Base-by-base conservation (phyloP, 2,797 vertebrate genomes). In the Sebastes taczanowskii region DNA sequence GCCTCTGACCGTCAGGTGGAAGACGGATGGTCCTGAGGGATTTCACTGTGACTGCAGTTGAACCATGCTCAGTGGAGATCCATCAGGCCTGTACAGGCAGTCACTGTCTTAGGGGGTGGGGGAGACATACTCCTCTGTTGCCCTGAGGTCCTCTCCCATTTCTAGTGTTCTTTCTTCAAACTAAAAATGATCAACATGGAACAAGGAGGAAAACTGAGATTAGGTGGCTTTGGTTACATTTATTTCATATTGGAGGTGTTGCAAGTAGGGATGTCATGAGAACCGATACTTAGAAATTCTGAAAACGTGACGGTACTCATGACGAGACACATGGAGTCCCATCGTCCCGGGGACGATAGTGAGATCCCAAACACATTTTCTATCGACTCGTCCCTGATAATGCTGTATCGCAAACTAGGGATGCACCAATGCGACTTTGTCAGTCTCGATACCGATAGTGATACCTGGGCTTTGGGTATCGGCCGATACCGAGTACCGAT, bases 11-110 rank as follows among this genome's bases (percentile, higher is more conserved):
- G 34, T 89, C 88, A 89, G 82, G 38, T 69, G 77, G 63, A 86
- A 91, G 91, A 93, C 78, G 5, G 73, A 93, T 94, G 59, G 46
- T 69, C 64, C 30, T 4, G 73, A 85, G 84, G 71, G 68, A 76
- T 82, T 91, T 78, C 62, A 32, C 64, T 73, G 70, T 78, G 65
- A 42, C 77, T 84, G 69, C 20, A 70, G 79, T 87, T 82, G 70
- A 87, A 90, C 83, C 76, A 76, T 72, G 80, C 77, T 80, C 81
- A 35, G 38, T 67, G 74, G 74, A 85, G 74, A 92, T 92, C 87
- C 75, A 92, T 93, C 88, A 90, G 75, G 58, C 38, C 55, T 77
- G 35, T 60, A 56, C 30, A 84, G 62, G 38, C 81, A 85, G 72
- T 67, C 79, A 20, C 22, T 71, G 80, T 86, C 83, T 60, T 62